Conservation (phyloP, 35 echinoderm and acorn worm genomes). For the Ophiothrix spiculata region DNA sequence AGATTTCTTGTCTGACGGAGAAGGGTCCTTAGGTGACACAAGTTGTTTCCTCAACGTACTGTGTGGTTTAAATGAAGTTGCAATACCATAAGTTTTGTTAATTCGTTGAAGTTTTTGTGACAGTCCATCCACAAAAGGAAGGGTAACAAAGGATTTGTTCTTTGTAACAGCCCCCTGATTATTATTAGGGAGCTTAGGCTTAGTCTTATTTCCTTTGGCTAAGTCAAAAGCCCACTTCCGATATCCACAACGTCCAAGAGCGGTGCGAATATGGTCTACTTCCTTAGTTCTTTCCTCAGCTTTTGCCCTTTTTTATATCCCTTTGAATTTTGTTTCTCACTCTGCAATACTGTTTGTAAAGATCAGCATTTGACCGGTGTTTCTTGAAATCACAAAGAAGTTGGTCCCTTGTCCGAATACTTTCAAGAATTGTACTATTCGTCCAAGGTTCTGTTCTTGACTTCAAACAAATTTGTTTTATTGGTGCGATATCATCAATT, state of each 20-base stretch:
- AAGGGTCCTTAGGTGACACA: neutral
- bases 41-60: neutral
- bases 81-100: neutral
- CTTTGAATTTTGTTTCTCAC: no score
- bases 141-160: neutral
- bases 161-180: neutral
- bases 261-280: neutral
- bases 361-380: no score
- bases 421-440: no score
- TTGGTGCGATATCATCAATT: no score
- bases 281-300: no score
- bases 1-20: neutral
- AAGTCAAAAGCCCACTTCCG: neutral
- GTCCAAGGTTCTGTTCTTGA: no score
- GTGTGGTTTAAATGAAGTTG: neutral
- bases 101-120: neutral
- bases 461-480: no score
- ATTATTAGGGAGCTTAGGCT: neutral
- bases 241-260: neutral
- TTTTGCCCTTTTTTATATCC: no score
- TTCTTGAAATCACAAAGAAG: no score
- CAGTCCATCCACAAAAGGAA: neutral
- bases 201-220: neutral
- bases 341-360: no score
- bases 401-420: no score